Evolutionary conservation across 2,113 vertebrate species (phyloP).

Genomic region (Acrocephalus kingi): DNA sequence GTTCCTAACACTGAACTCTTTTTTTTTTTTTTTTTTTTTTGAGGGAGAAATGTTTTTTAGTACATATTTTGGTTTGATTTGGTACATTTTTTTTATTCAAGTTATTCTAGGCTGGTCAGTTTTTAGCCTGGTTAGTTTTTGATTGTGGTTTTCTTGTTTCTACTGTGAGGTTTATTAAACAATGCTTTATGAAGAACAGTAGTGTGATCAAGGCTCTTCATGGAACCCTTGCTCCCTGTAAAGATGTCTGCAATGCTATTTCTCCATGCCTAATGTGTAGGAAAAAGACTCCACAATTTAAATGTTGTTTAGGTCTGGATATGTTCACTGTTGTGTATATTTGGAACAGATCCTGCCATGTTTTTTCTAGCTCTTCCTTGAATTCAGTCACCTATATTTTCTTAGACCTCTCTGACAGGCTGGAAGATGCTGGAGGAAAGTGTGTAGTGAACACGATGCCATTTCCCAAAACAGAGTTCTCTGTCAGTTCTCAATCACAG

Average conservation of each 20-base stretch:
- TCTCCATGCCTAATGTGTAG: neutral
- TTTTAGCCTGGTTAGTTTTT: neutral
- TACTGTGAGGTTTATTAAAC: neutral
- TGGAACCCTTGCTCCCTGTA: neutral
- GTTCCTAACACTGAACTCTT: neutral
- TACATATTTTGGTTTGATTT: neutral
- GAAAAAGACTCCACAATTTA: neutral
- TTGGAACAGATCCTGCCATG: neutral
- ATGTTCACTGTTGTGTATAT: rapidly evolving
- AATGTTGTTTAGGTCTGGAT: neutral
- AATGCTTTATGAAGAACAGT: neutral
- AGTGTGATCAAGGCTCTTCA: neutral
- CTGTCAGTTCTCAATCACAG: neutral
- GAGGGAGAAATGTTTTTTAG: neutral
- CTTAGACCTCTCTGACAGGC: neutral
- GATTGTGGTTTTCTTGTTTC: neutral
- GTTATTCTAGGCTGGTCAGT: neutral
- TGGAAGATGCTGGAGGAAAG: neutral
- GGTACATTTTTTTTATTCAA: neutral
- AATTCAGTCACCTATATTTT: neutral
- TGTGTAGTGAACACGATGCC: neutral
- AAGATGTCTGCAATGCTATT: neutral
- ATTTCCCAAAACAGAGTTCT: neutral
- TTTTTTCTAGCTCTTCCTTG: neutral
- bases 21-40: neutral